Conservation (phyloP, 2,888 invertebrate genomes). For the Teleiodes luculella region DNA sequence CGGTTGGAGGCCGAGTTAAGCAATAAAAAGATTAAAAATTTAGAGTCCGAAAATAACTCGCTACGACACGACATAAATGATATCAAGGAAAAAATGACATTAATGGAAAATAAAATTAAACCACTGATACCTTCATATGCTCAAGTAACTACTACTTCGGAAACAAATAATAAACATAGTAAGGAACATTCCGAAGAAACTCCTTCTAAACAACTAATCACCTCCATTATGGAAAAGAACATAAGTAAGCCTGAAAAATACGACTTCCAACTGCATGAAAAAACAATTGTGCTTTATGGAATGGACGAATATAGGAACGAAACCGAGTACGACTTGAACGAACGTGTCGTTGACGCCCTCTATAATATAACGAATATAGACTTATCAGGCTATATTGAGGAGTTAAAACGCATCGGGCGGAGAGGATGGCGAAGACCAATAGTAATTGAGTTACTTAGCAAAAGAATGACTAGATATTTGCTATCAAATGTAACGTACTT, state of each 20-base stretch:
- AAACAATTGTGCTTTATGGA: conserved; percentile 13
- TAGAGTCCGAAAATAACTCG: no score
- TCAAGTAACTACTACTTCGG: neutral
- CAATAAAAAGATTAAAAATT: no score
- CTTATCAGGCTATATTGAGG: conserved; percentile 13
- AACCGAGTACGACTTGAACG: conserved; percentile 11
- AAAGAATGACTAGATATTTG: conserved; percentile 14
- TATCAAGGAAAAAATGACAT: neutral
- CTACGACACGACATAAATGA: neutral
- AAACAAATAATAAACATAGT: neutral
- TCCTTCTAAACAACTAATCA: no score
- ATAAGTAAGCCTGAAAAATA: neutral
- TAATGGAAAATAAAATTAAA: neutral
- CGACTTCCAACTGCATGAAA: neutral
- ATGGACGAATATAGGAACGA: conserved; percentile 11
- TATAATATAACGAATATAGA: conserved; percentile 10
- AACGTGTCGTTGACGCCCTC: conserved; percentile 4
- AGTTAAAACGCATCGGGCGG: conserved; percentile 12
- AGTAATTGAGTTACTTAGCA: conserved; percentile 15
- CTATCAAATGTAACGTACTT: conserved; percentile 9
- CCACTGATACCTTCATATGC: neutral
- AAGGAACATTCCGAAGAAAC: no score
- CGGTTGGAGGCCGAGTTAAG: no score
- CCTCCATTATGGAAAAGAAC: no score
- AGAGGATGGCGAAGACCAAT: conserved; percentile 12